A percentile compares a stretch with the other conserved stretches of the same genome.
Conservation (phyloP, 1,140 invertebrate species). For the Heliconius hermathena region DNA sequence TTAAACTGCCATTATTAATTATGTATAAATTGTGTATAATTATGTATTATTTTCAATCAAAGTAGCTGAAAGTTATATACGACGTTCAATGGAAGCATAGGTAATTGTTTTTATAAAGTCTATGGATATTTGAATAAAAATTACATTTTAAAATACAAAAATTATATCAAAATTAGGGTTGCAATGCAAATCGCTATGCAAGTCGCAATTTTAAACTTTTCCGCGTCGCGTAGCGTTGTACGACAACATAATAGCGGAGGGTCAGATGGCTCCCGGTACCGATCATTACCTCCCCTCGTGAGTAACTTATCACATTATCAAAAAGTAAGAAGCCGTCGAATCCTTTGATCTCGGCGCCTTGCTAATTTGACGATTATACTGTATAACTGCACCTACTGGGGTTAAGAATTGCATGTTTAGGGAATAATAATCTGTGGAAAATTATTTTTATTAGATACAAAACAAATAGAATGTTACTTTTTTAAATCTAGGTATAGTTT, state of each 20-base stretch:
- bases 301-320: constrained; percentile 79
- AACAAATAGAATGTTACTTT: not conserved
- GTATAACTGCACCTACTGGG: constrained; percentile 8
- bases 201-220: not conserved
- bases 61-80: too few species aligned
- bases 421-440: not conserved
- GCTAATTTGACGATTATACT: constrained; percentile 78
- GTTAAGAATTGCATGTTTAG: not conserved
- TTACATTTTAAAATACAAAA: not conserved
- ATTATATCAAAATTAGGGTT: not conserved
- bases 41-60: too few species aligned
- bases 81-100: too few species aligned
- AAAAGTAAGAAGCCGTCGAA: constrained; percentile 76
- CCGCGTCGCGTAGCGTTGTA: not conserved
- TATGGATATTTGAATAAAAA: not conserved
- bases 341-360: constrained; percentile 72
- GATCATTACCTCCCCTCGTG: constrained; percentile 42
- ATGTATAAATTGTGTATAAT: too few species aligned
- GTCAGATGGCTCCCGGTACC: not conserved
- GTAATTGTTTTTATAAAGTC: too few species aligned
- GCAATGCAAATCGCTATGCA: not conserved
- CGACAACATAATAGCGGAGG: not conserved
- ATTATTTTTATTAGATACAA: not conserved
- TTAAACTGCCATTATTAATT: too few species aligned
- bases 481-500: not conserved